Conservation (phyloP, 2,888 invertebrate species). For the Amphimallon solstitiale region DNA sequence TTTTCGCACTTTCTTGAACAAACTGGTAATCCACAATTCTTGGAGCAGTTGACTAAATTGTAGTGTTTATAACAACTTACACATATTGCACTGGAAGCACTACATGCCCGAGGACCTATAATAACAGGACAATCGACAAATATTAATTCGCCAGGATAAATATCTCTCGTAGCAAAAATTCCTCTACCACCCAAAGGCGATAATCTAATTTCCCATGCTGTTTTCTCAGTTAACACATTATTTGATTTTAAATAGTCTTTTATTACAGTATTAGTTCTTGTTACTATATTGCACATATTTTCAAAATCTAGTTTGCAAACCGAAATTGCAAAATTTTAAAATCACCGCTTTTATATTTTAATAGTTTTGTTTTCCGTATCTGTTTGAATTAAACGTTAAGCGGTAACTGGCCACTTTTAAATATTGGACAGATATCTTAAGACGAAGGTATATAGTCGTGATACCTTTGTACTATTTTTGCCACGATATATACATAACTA, state of each 20-base stretch:
- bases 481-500: constrained; percentile 16
- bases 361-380: neutral
- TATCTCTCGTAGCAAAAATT: constrained; percentile 74
- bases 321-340: neutral
- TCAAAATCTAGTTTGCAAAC: neutral
- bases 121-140: constrained; percentile 77
- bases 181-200: constrained; percentile 77
- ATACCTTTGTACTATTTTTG: constrained; percentile 27
- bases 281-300: constrained; percentile 17
- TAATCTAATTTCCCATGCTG: constrained; percentile 70
- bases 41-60: constrained; percentile 65
- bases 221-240: constrained; percentile 46
- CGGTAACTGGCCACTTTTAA: constrained; percentile 10
- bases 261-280: constrained; percentile 10
- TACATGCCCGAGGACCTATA: constrained; percentile 73
- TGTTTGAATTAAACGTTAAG: neutral
- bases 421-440: constrained; percentile 18
- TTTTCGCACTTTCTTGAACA: constrained; percentile 74
- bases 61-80: constrained; percentile 71
- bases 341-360: neutral
- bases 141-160: constrained; percentile 74
- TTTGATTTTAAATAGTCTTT: constrained; percentile 30
- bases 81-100: constrained; percentile 69
- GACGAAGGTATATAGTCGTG: constrained; percentile 28
- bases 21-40: constrained; percentile 74